These are phyloP conservation scores for Drosophila kokeensis DNA, from an alignment of 2,888 invertebrate species.

Conservation along the genomic window DNA sequence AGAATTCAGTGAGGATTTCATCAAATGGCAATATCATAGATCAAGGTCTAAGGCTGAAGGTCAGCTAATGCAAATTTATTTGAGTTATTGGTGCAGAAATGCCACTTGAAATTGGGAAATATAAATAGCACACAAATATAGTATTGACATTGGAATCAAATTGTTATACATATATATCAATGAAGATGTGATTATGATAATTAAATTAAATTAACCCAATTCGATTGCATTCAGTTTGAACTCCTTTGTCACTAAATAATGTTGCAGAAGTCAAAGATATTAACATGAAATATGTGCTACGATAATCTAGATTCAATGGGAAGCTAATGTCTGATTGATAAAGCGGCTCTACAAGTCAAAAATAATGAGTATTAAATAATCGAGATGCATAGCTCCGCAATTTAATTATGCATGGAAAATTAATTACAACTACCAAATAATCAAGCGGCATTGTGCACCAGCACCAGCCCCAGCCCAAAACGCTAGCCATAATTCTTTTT, in stretches of 20 bases:
- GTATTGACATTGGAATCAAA: too few relatives aligned
- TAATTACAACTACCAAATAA: not conserved
- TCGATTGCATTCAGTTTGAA: too few relatives aligned
- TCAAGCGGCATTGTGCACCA: not conserved
- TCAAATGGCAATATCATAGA: slow-evolving; percentile 41
- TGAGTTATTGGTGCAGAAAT: not conserved
- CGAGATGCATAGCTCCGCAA: not conserved
- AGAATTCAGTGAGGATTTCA: slow-evolving; percentile 33
- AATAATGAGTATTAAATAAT: not conserved
- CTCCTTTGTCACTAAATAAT: not conserved
- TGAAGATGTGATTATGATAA: not conserved
- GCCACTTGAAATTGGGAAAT: not conserved
- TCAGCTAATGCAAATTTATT: slow-evolving; percentile 7
- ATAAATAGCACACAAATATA: not conserved
- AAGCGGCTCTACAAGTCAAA: not conserved
- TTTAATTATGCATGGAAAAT: not conserved
- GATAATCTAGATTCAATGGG: not conserved
- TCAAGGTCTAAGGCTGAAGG: slow-evolving; percentile 40
- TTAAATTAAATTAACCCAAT: not conserved
- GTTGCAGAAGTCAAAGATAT: not conserved
- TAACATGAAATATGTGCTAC: not conserved
- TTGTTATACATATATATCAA: too few relatives aligned
- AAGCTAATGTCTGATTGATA: not conserved
- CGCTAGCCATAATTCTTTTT: slow-evolving; percentile 8
- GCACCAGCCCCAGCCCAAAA: too few relatives aligned